A percentile compares a stretch with the other conserved stretches of the same genome.
Evolutionary conservation across 2,113 vertebrate species (phyloP).

Genomic region (Oryzias woworae): DNA sequence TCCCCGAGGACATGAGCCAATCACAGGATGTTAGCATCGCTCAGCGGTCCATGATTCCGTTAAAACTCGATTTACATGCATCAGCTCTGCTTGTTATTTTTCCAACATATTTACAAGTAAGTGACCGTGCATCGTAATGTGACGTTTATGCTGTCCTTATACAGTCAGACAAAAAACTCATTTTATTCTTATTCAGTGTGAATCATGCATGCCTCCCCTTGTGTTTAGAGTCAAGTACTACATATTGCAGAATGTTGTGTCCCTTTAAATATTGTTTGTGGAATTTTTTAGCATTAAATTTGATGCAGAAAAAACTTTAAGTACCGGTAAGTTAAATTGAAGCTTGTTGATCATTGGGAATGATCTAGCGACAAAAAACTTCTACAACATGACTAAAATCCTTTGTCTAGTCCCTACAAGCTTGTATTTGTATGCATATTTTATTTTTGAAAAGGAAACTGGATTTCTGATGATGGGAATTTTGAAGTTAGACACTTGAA

Average conservation of each 20-base stretch:
- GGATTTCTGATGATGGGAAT: too few species aligned
- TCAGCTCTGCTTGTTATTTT: constrained; percentile 36
- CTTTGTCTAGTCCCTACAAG: too few species aligned
- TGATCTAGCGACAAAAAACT: too few species aligned
- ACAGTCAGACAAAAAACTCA: background rate
- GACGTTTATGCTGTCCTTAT: constrained; percentile 17
- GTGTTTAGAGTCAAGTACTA: background rate
- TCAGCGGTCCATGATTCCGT: constrained; percentile 27
- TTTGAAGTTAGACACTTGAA: background rate
- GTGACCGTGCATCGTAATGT: constrained; percentile 18
- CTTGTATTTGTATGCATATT: background rate
- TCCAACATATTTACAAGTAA: constrained; percentile 48
- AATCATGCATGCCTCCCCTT: background rate
- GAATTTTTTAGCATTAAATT: too few species aligned
- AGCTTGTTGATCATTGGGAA: too few species aligned
- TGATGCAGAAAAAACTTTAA: too few species aligned
- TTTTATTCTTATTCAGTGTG: constrained; percentile 9
- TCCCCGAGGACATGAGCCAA: constrained; percentile 52
- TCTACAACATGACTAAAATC: too few species aligned
- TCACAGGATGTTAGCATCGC: constrained; percentile 39
- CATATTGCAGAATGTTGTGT: too few species aligned
- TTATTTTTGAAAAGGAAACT: background rate
- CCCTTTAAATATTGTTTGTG: too few species aligned
- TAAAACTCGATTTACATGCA: constrained; percentile 36
- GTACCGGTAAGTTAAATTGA: too few species aligned